These are phyloP conservation scores for Paracentrotus lividus DNA, from an alignment of 53 echinoderm and acorn worm genomes.

Conservation along the genomic window DNA sequence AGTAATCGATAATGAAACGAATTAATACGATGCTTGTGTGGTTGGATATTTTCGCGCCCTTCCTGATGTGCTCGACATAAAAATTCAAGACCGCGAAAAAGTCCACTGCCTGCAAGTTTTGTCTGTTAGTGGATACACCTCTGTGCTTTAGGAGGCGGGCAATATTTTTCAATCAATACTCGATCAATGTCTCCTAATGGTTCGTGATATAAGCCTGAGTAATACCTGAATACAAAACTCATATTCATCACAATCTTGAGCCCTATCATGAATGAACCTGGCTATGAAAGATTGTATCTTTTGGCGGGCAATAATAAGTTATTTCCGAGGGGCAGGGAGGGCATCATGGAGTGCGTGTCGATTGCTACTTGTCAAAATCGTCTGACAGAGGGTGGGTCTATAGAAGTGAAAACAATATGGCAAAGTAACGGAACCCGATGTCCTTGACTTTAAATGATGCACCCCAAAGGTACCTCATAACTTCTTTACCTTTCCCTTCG, in stretches of 20 bases:
- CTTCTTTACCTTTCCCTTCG: no score
- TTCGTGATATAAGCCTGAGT: no score
- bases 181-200: neutral
- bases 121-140: no score
- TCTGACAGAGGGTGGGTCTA: conserved; percentile 33
- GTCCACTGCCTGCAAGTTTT: no score
- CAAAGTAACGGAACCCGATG: neutral
- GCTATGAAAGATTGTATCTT: conserved; percentile 21
- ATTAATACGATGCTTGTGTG: neutral
- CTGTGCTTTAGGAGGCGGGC: neutral
- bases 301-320: conserved; percentile 57
- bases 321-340: conserved; percentile 61
- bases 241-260: neutral
- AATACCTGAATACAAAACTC: neutral
- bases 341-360: neutral
- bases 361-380: conserved; percentile 50
- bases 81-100: no score
- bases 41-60: neutral
- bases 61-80: no score
- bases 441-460: conserved; percentile 51
- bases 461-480: neutral
- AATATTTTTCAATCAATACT: neutral
- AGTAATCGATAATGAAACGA: neutral
- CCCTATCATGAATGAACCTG: neutral
- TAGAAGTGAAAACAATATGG: neutral